Base-by-base conservation (phyloP, 2,113 vertebrate species). In the Austrofundulus limnaeus region DNA sequence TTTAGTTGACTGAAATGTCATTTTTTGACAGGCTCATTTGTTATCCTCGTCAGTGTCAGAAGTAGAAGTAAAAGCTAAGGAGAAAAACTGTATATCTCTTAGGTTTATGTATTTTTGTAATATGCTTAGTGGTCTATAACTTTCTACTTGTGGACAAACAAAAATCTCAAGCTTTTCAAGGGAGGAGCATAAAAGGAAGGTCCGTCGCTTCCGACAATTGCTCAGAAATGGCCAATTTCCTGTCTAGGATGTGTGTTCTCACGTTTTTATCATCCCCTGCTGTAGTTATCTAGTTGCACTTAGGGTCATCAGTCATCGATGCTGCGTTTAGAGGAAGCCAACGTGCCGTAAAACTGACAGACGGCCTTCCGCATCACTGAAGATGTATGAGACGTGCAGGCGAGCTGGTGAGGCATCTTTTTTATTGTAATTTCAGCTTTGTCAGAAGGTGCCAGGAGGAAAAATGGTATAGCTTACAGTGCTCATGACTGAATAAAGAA, bases 331-430 rank as follows among this genome's bases (percentile, higher is more conserved):
- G 74, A 70, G 83, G 84, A 88, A 86, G 87, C 86, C 81, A 62
- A 73, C 79, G 81, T 82, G 90, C 90, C 86, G 86, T 92, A 89
- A 92, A 92, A 90, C 70, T 92, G 89, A 92, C 54, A 72, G 86
- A 92, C 82, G 83, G 84, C 79, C 78, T 88, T 88, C 82, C 42
- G 80, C 88, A 85, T 88, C 86, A 85, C 77, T 89, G 85, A 81
- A 85, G 88, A 92, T 75, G 70, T 85, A 91, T 75, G 85, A 89
- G 76, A 64, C 76, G 2, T 20, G 31, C 71, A 68, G 77, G 68
- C 20, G 2, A 72, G 69, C 71, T 43, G 42, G 50, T 59, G 70
- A 74, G 65, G 49, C 65, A 68, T 46, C 80, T 78, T 67, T 47
- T 74, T 80, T 53, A 80, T 82, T 84, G 72, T 84, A 77, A 84